Evolutionary conservation across 2,113 vertebrate genomes (phyloP), one percentile per base, ranked within the genome.

Genomic region (Excalfactoria chinensis): DNA sequence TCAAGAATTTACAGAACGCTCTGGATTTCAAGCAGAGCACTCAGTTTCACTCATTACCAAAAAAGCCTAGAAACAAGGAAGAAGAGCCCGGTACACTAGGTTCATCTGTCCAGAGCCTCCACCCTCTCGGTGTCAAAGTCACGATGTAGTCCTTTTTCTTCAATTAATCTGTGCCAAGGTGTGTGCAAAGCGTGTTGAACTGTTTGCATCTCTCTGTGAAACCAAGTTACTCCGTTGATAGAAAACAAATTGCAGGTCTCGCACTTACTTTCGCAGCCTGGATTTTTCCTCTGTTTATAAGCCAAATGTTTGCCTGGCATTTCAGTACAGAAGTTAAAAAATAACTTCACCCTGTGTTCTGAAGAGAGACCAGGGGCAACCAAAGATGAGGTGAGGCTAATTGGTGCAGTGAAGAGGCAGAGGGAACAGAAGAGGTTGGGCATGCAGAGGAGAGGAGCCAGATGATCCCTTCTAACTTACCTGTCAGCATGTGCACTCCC

Each of bases 71-170:
- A 53, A 44, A 62, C 32, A 3, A 1, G 46, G 76, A 84, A 87
- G 34, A 40, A 51, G 59, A 86, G 43, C 20, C 56, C 22, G n/a
- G 14, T 17, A 25, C 71, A 46, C 77, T 90, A 67, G 49, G 60
- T 84, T 95, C 76, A 30, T 72, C 73, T 44, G 26, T 92, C 59
- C 93, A 85, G 79, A 77, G 26, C 34, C 73, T 89, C 19, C 66
- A 17, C 28, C 32, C 28, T 12, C 40, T 73, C 37, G 13, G 46
- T 86, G 66, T 81, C 84, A 60, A 83, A 88, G 78, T 94, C 71
- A 73, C 51, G 30, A 63, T 86, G 69, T 80, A 71, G 43, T 89
- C 49, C 49, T 71, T 77, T 41, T 82, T 86, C 83, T 75, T n/a
- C 80, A 69, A 32, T 79, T 88, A 82, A 41, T 63, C 55, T 20